Conservation (phyloP, 2,888 invertebrate species). For the Sinelater perroti region DNA sequence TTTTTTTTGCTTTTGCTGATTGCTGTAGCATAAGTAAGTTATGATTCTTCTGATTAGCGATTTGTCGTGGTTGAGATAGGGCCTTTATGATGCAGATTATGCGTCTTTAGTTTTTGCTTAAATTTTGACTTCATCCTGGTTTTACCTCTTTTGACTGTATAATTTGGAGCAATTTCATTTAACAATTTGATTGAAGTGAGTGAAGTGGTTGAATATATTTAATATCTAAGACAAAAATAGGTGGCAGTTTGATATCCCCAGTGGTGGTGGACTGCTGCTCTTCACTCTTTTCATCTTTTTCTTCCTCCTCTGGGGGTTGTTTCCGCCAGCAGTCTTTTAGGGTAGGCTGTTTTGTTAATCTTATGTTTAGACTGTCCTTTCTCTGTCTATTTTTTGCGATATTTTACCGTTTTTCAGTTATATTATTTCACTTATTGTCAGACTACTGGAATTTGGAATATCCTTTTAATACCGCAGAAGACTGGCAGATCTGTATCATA, state of each 20-base stretch:
- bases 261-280: neutral
- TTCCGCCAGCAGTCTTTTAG: constrained; percentile 12
- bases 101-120: neutral
- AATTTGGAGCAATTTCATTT: neutral
- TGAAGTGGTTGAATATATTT: too few relatives aligned
- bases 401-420: too few relatives aligned
- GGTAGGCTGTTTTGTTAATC: constrained; percentile 8
- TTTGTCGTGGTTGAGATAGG: neutral
- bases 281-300: constrained; percentile 1
- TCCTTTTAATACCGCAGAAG: neutral
- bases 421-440: constrained; percentile 1
- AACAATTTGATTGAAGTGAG: too few relatives aligned
- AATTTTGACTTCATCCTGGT: too few relatives aligned
- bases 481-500: neutral
- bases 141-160: too few relatives aligned
- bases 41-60: neutral
- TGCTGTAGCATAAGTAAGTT: neutral
- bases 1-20: constrained; percentile 11
- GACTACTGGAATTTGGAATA: neutral
- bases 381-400: neutral
- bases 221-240: constrained; percentile 2
- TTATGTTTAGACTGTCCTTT: constrained; percentile 2
- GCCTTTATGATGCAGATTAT: too few relatives aligned
- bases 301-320: constrained; percentile 1
- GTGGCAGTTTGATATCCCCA: constrained; percentile 7